Evolutionary conservation across 2,888 invertebrate species (phyloP).

Genomic region (Cerastis leucographa): DNA sequence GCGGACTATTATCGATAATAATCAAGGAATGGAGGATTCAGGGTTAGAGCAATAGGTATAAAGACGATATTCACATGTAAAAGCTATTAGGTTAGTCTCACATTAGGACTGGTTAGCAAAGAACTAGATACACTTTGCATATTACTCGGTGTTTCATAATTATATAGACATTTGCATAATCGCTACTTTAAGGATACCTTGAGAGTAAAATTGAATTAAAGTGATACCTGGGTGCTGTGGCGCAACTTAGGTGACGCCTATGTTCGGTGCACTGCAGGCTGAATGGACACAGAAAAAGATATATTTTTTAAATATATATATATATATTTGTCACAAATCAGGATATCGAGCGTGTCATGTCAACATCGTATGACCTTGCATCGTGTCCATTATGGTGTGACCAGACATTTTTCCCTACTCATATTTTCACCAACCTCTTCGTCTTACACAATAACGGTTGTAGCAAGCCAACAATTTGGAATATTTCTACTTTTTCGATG

Average conservation of each 20-base stretch:
- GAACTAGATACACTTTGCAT: constrained; percentile 34
- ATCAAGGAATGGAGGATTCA: not conserved
- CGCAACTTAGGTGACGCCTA: constrained; percentile 20
- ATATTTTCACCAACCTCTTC: not conserved
- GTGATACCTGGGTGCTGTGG: constrained; percentile 25
- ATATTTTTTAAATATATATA: no score
- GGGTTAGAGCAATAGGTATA: not conserved
- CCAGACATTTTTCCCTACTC: not conserved
- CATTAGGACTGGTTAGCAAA: constrained; percentile 16
- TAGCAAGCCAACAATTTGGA: constrained; percentile 33
- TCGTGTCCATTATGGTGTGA: not conserved
- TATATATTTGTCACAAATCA: constrained; percentile 8
- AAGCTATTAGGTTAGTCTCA: constrained; percentile 3
- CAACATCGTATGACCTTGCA: constrained; percentile 12
- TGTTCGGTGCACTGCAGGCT: no score
- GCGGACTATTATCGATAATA: not conserved
- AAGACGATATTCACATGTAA: not conserved
- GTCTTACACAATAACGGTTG: constrained; percentile 1
- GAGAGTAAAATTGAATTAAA: constrained; percentile 57
- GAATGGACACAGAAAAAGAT: not conserved
- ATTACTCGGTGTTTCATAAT: constrained; percentile 40
- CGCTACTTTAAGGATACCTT: constrained; percentile 41
- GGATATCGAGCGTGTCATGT: not conserved
- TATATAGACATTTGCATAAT: constrained; percentile 52
- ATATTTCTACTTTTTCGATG: constrained; percentile 48